Percentiles rank a stretch among this genome's conserved stretches.
These are phyloP conservation scores for Lagopus leucura DNA, from an alignment of 2,113 vertebrate genomes.

Conservation along the genomic window DNA sequence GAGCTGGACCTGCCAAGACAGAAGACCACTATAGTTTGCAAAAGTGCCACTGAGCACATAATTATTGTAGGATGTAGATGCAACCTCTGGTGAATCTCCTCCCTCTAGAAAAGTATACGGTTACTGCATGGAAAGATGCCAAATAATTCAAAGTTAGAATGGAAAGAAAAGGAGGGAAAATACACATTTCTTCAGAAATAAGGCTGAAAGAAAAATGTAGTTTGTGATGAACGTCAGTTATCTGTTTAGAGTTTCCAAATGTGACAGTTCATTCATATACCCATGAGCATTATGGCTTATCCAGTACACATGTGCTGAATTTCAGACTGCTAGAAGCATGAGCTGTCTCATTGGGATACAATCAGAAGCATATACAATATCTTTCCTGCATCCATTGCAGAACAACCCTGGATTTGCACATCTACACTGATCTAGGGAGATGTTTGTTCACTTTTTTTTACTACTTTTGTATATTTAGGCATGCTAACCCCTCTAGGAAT, in stretches of 20 bases:
- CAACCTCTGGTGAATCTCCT: not conserved
- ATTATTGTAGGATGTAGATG: not conserved
- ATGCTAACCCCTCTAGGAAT: not conserved
- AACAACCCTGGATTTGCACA: not conserved
- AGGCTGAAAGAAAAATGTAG: not conserved
- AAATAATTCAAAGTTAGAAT: not conserved
- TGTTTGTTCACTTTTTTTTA: not conserved
- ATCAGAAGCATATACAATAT: not conserved
- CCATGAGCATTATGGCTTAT: not conserved
- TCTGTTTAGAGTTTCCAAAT: not conserved
- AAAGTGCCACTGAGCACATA: not conserved
- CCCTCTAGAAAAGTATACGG: not conserved
- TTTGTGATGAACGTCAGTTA: not conserved
- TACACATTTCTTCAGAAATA: not conserved
- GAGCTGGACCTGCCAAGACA: conserved; percentile 33
- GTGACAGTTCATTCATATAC: not conserved
- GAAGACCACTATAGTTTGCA: rapidly evolving
- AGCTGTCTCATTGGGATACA: not conserved
- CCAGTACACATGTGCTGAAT: not conserved
- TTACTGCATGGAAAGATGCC: not conserved
- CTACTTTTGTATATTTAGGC: not conserved
- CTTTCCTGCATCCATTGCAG: not conserved
- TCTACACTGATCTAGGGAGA: not conserved
- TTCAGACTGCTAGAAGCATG: not conserved
- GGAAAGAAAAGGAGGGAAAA: not conserved